Evolutionary conservation across 1,140 invertebrate species (phyloP).

Genomic region (Listronotus oregonensis): DNA sequence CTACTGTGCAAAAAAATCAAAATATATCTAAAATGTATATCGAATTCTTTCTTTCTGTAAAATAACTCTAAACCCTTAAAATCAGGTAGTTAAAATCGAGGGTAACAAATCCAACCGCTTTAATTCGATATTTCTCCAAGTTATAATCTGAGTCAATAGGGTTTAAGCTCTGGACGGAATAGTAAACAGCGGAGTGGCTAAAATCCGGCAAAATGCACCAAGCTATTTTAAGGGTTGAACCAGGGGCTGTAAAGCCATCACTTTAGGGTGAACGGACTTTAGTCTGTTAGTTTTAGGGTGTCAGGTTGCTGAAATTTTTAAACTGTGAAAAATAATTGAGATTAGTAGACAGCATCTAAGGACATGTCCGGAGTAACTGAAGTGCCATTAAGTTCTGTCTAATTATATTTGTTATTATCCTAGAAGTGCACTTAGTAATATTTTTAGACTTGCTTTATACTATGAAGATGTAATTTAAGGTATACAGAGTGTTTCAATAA

Average conservation of each 20-base stretch:
- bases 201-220: conserved; percentile 20
- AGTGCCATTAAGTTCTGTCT: too few relatives aligned
- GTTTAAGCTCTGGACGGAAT: conserved; percentile 17
- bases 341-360: too few relatives aligned
- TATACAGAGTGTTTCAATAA: too few relatives aligned
- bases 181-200: conserved; percentile 14
- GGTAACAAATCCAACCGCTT: not conserved
- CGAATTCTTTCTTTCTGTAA: not conserved
- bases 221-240: conserved; percentile 20
- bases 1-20: too few relatives aligned
- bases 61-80: not conserved
- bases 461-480: too few relatives aligned
- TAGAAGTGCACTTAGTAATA: too few relatives aligned
- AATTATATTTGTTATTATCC: too few relatives aligned
- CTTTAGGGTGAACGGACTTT: conserved; percentile 16
- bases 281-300: not conserved
- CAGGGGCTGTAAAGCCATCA: conserved; percentile 25
- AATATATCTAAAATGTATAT: not conserved
- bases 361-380: too few relatives aligned
- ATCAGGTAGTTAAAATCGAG: not conserved
- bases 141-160: conserved; percentile 24
- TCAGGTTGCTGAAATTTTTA: too few relatives aligned
- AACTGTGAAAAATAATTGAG: too few relatives aligned
- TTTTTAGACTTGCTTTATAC: too few relatives aligned
- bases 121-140: conserved; percentile 13